phyloP scores from a whole-genome alignment of 2,797 vertebrate genomes.

The Hylomyscus alleni region DNA sequence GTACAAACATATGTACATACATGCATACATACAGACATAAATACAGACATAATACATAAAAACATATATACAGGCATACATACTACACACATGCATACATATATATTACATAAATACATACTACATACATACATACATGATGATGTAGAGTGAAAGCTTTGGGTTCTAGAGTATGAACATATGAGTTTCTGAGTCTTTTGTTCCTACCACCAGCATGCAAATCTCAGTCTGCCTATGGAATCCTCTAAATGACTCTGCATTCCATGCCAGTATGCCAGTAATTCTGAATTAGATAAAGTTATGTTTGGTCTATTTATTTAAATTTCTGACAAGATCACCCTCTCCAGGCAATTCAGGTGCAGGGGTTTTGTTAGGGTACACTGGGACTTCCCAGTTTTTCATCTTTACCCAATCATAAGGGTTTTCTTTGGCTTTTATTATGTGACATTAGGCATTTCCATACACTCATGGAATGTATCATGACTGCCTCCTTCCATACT shows the following conservation, averaged over 20 bases:
- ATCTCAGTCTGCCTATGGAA: not conserved
- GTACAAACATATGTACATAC: no score
- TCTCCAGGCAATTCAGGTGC: not conserved
- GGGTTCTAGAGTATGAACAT: rapidly evolving
- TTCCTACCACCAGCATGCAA: not conserved
- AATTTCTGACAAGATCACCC: not conserved
- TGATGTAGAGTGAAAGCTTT: not conserved
- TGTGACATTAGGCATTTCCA: not conserved
- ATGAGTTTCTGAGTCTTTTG: not conserved
- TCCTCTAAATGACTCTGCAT: not conserved
- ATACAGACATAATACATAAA: not conserved
- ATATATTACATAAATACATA: not conserved
- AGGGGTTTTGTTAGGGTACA: no score
- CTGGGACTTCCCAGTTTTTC: not conserved
- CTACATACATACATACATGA: not conserved
- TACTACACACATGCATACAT: not conserved
- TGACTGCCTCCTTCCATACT: not conserved
- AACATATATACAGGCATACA: not conserved
- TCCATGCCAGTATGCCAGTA: rapidly evolving
- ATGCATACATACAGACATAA: not conserved
- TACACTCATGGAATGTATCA: not conserved
- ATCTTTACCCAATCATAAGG: not conserved
- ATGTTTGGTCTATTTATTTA: rapidly evolving
- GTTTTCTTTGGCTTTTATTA: not conserved
- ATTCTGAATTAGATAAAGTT: not conserved